A percentile compares a stretch with the other conserved stretches of the same genome.
These are phyloP conservation scores for Polyploca ridens DNA, from an alignment of 2,888 invertebrate genomes.

Conservation along the genomic window DNA sequence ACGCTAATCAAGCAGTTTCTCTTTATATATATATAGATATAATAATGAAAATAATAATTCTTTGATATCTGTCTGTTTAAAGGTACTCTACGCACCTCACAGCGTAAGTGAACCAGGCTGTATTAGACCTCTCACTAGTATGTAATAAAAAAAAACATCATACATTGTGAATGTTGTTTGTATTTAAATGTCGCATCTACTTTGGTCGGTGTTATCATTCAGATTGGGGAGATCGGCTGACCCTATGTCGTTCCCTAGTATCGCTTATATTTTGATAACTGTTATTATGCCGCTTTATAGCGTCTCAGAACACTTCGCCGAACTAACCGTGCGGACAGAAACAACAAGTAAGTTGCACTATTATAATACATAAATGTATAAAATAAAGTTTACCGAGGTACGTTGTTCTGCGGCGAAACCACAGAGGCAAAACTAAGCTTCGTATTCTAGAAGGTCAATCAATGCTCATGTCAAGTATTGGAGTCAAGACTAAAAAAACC, in stretches of 20 bases:
- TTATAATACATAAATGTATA: neutral
- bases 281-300: conserved; percentile 42
- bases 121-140: neutral
- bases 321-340: conserved; percentile 37
- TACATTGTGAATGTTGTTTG: too few relatives aligned
- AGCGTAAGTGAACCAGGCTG: neutral
- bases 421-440: too few relatives aligned
- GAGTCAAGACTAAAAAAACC: too few relatives aligned
- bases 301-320: conserved; percentile 32
- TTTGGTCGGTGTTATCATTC: neutral
- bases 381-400: neutral
- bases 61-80: neutral
- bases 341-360: conserved; percentile 7
- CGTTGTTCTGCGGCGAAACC: too few relatives aligned
- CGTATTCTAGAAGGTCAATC: too few relatives aligned
- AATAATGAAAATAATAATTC: neutral
- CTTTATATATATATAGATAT: neutral
- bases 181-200: conserved; percentile 15
- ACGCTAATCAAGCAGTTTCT: too few relatives aligned
- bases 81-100: conserved; percentile 6
- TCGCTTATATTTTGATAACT: conserved; percentile 48
- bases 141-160: too few relatives aligned
- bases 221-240: conserved; percentile 25
- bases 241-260: conserved; percentile 40
- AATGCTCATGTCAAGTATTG: too few relatives aligned